Conservation (phyloP, 1,140 invertebrate species). For the Pissodes strobi region DNA sequence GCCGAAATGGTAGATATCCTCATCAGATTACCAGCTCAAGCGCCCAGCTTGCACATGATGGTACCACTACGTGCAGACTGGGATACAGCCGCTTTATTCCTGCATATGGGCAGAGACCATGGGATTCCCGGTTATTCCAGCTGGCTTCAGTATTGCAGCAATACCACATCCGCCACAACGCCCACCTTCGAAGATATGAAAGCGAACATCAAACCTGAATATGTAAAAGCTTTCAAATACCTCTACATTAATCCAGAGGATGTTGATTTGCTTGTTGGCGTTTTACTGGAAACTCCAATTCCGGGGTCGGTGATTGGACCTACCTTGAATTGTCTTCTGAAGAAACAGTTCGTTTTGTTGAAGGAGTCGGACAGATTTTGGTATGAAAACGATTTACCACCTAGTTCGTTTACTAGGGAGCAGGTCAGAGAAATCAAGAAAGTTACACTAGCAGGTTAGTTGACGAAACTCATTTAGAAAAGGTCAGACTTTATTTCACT, state of each 20-base stretch:
- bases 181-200: slow-evolving; percentile 68
- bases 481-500: too few species aligned
- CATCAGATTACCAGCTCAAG: slow-evolving; percentile 57
- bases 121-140: slow-evolving; percentile 84
- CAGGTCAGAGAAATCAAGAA: slow-evolving; percentile 89
- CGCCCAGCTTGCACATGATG: slow-evolving; percentile 58
- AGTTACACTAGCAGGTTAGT: slow-evolving; percentile 69
- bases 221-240: slow-evolving; percentile 63
- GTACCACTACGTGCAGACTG: slow-evolving; percentile 53
- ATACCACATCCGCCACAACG: slow-evolving; percentile 47
- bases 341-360: slow-evolving; percentile 77
- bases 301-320: slow-evolving; percentile 82
- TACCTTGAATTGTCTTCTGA: slow-evolving; percentile 84
- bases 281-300: slow-evolving; percentile 78
- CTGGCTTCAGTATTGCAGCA: slow-evolving; percentile 72
- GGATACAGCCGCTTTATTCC: slow-evolving; percentile 61
- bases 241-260: slow-evolving; percentile 77
- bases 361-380: slow-evolving; percentile 88
- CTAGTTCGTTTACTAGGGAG: slow-evolving; percentile 77
- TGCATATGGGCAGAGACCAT: slow-evolving; percentile 83
- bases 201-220: slow-evolving; percentile 63
- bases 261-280: slow-evolving; percentile 86
- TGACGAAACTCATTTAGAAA: too few species aligned
- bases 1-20: slow-evolving; percentile 57
- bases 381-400: slow-evolving; percentile 94